A percentile compares a stretch with the other conserved stretches of the same genome.
Conservation (phyloP, 1,140 invertebrate genomes). For the Macrotrachela quadricornifera region DNA sequence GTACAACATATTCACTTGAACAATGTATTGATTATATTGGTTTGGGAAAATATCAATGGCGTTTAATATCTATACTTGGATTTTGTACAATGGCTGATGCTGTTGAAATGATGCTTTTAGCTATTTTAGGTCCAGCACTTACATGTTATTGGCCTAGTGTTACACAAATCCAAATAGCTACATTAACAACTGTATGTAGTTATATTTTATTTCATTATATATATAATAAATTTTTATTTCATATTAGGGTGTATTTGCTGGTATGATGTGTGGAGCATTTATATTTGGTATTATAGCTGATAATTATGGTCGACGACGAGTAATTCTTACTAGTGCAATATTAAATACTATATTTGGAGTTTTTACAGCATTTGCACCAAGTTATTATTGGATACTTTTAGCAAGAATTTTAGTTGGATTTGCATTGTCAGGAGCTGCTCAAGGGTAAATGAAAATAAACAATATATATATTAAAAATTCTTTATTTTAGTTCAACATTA, state of each 20-base stretch:
- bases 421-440: conserved; percentile 80
- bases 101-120: conserved; percentile 93
- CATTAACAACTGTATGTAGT: conserved; percentile 44
- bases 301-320: conserved; percentile 68
- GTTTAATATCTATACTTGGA: too few relatives aligned
- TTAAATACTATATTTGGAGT: conserved; percentile 72
- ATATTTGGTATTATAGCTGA: conserved; percentile 88
- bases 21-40: too few relatives aligned
- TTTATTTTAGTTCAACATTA: conserved; percentile 56
- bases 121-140: conserved; percentile 68
- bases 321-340: conserved; percentile 60
- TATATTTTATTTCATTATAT: not conserved
- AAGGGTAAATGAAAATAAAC: conserved; percentile 40
- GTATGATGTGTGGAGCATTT: conserved; percentile 86
- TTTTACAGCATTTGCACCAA: conserved; percentile 66
- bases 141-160: conserved; percentile 67
- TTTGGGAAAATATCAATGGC: too few relatives aligned
- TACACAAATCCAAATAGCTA: conserved; percentile 52
- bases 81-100: conserved; percentile 58
- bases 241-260: conserved; percentile 60
- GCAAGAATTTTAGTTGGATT: conserved; percentile 75
- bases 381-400: conserved; percentile 68
- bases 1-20: too few relatives aligned
- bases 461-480: not conserved
- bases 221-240: conserved; percentile 6